Conservation (phyloP, 2,888 invertebrate genomes). For the Coenonympha arcania region DNA sequence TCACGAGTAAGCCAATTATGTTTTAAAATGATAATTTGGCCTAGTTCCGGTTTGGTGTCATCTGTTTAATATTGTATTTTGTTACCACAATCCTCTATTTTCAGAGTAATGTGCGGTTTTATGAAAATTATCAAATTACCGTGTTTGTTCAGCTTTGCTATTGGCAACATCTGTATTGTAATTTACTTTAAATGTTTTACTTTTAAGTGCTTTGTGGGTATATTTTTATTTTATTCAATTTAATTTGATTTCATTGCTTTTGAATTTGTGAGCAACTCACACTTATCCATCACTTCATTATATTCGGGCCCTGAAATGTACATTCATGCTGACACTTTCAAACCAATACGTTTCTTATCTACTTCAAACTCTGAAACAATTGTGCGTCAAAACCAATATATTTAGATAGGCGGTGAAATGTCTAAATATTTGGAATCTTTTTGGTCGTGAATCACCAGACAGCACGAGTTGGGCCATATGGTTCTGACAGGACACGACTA, state of each 20-base stretch:
- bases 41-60: background rate
- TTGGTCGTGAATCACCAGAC: slow-evolving; percentile 32
- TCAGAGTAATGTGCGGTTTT: background rate
- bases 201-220: too few species aligned
- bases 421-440: slow-evolving; percentile 24
- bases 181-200: background rate
- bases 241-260: background rate
- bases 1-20: background rate
- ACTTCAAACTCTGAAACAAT: background rate
- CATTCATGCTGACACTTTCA: background rate
- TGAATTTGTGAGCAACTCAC: background rate
- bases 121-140: background rate
- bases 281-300: background rate
- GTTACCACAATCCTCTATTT: background rate
- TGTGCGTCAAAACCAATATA: slow-evolving; percentile 7
- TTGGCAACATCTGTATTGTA: background rate
- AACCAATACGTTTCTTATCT: background rate
- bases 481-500: slow-evolving; percentile 28
- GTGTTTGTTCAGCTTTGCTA: background rate
- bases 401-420: slow-evolving; percentile 18
- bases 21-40: background rate
- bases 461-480: slow-evolving; percentile 37
- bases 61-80: background rate
- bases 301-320: background rate
- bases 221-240: background rate